These are phyloP conservation scores for Dasypolia templi DNA, from an alignment of 2,888 invertebrate species.

Conservation along the genomic window DNA sequence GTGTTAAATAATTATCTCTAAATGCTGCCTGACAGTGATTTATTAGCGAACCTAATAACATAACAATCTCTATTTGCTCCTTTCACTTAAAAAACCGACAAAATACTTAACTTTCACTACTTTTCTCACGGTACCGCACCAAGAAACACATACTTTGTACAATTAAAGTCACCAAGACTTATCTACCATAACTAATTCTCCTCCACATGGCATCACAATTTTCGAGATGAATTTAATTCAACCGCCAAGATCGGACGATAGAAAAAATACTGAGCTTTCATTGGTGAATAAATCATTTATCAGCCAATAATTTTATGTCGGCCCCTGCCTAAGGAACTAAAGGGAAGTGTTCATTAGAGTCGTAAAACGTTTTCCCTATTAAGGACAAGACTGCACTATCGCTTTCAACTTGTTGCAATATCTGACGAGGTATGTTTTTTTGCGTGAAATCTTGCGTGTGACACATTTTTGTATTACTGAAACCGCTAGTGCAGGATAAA, in stretches of 20 bases:
- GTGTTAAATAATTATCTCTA: background rate
- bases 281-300: constrained; percentile 48
- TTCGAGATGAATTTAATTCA: constrained; percentile 21
- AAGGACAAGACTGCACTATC: constrained; percentile 37
- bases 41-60: background rate
- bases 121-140: constrained; percentile 25
- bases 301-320: constrained; percentile 52
- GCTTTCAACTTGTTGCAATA: constrained; percentile 5
- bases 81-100: constrained; percentile 15
- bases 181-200: background rate
- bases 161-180: background rate
- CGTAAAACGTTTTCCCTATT: constrained; percentile 21
- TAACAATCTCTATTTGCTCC: background rate
- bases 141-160: constrained; percentile 9
- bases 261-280: constrained; percentile 46
- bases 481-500: too few relatives aligned
- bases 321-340: constrained; percentile 14
- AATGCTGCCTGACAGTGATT: background rate
- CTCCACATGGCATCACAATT: constrained; percentile 8
- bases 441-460: background rate
- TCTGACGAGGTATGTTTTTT: background rate
- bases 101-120: constrained; percentile 33
- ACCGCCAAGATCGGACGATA: constrained; percentile 11
- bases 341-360: constrained; percentile 22
- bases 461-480: background rate